Evolutionary conservation across 2,888 invertebrate species (phyloP), one percentile per base, ranked within the genome.

Genomic region (Unio pictorum): DNA sequence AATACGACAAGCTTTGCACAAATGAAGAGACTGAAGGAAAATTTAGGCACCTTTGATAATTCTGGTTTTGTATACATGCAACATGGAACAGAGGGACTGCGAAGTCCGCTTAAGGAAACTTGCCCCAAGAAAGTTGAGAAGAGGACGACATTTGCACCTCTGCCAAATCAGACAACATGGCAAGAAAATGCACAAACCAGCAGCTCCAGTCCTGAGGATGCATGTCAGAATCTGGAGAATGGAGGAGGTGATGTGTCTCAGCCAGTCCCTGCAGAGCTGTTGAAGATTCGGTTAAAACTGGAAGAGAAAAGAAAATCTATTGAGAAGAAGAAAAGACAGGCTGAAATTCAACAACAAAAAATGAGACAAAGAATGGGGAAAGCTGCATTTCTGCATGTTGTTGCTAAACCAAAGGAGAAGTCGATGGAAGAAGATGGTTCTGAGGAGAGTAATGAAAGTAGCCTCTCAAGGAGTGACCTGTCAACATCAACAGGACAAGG

Each of bases 221-320:
- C 75, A 23, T 11, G 45, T 45, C 45, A 45, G 3, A 45, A 45
- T 45, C 45, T 15, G 45, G 45, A 45, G 15, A 45, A 70, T 23
- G 73, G 71, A 57, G 71, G 61, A 61, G 34, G 68, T 23, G 59
- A 75, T 60, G 67, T 64, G 4, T 79, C 72, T 34, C 78, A 78
- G 28, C 81, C 85, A 1, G 76, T 89, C 68, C 83, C 88, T 15
- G 83, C 89, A 23, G 91, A 98, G 88, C 91, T 98, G 73, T 94
- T 95, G 87, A 95, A 95, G 86, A 95, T 98, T 81, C 93, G 96
- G 73, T 92, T 97, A 90, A 96, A 97, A 91, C 91, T 98, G 77
- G 98, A 98, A 91, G 97, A 98, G 91, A 96, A 96, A 90, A 92
- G 97, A 71, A 93, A 96, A 70, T 94, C 95, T 82, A 98, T 98